Percentiles rank a stretch among this genome's conserved stretches.
Evolutionary conservation across 1,140 invertebrate genomes (phyloP).

Genomic region (Rhyzopertha dominica): DNA sequence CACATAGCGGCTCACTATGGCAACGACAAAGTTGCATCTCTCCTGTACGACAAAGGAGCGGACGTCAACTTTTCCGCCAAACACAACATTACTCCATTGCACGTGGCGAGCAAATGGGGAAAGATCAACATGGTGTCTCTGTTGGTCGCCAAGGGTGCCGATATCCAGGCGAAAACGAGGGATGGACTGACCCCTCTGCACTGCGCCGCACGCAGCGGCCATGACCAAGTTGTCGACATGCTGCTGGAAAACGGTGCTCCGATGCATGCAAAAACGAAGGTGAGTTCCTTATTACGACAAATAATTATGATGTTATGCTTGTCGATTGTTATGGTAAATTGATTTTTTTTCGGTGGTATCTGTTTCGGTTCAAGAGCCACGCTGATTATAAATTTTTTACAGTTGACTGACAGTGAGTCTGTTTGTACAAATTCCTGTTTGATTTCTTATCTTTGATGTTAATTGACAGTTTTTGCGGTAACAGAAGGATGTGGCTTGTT

Average conservation of each 20-base stretch:
- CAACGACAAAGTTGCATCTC: conserved; percentile 88
- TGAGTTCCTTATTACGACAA: too few species aligned
- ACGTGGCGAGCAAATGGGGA: conserved; percentile 97
- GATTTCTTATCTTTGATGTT: too few species aligned
- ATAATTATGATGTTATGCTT: too few species aligned
- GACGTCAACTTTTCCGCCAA: conserved; percentile 96
- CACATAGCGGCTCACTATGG: conserved; percentile 99
- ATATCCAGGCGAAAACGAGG: conserved; percentile 90
- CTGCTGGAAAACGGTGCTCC: conserved; percentile 88
- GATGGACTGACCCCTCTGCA: conserved; percentile 91
- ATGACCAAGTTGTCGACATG: conserved; percentile 91
- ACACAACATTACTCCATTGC: conserved; percentile 87
- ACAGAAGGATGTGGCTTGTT: too few species aligned
- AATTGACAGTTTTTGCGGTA: too few species aligned
- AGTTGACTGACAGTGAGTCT: too few species aligned
- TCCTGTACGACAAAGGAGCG: conserved; percentile 86
- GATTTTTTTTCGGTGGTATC: too few species aligned
- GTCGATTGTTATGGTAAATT: too few species aligned
- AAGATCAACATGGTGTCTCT: conserved; percentile 82
- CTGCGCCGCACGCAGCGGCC: conserved; percentile 92
- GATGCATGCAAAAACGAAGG: conserved; percentile 96
- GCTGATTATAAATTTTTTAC: too few species aligned
- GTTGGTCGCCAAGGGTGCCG: conserved; percentile 78
- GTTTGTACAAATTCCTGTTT: too few species aligned
- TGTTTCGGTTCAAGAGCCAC: too few species aligned